Evolutionary conservation across 2,113 vertebrate genomes (phyloP), one percentile per base, ranked within the genome.

Genomic region (Xiphophorus couchianus): DNA sequence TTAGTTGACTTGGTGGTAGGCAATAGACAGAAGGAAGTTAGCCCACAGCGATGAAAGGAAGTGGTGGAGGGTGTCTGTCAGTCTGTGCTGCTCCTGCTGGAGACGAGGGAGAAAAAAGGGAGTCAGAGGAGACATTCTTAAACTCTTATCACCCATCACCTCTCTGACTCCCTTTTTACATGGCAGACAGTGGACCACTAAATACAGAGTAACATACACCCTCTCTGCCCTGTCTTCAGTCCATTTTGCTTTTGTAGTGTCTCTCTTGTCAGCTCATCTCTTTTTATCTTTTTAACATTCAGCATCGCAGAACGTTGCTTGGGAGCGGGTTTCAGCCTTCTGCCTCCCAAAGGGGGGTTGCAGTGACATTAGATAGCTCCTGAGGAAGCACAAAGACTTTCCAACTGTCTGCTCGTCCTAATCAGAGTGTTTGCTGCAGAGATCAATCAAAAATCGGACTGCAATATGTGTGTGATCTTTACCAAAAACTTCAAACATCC

Each of bases 1-100:
- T 90, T 90, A 86, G 88, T 83, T 82, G 8, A 17, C 82, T 81
- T 73, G 69, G 81, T 81, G 68, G 84, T 74, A 73, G 79, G 83
- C 78, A 76, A 69, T 22, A 37, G n/a, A 71, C 72, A 68, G 74
- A 76, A 28, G 8, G 5, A 66, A 28, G 76, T 76, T 71, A 75
- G 69, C 64, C 79, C 77, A 86, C 77, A 77, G 81, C 61, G 22
- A 1, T 17, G 25, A 63, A 64, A 73, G 76, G 66, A 62, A 66
- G 25, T 2, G 73, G 66, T 17, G 70, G 58, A 19, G 44, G 44
- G 44, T 30, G 39, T 71, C 80, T 83, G 87, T 86, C 88, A 87
- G 80, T 90, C 91, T 86, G 66, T 61, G 7, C 39, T 60, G 48
- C 33, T 79, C 91, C 80, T 72, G 4, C n/a, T 79, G 84, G 88